Percentiles rank a stretch among this genome's conserved stretches.
Evolutionary conservation across 2,888 invertebrate species (phyloP).

Genomic region (Trachelus stipa): DNA sequence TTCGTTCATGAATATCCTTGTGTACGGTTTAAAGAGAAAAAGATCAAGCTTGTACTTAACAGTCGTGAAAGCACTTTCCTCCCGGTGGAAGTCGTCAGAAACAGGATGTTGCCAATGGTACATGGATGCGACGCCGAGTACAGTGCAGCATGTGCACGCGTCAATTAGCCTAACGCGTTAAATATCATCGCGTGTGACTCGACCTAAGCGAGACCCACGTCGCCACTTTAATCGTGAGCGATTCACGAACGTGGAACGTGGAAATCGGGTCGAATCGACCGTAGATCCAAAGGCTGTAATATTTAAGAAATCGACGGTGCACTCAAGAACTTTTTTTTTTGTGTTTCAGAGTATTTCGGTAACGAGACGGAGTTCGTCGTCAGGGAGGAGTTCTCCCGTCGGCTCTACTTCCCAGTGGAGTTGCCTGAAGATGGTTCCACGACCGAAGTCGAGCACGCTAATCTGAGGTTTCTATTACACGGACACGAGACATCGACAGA

Average conservation of each 20-base stretch:
- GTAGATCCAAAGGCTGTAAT: neutral
- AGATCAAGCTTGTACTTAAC: neutral
- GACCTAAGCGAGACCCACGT: neutral
- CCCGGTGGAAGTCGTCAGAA: neutral
- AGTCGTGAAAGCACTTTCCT: neutral
- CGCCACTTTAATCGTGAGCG: neutral
- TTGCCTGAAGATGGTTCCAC: slow-evolving; percentile 37
- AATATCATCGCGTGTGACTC: neutral
- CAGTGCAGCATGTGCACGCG: slow-evolving; percentile 21
- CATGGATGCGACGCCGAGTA: neutral
- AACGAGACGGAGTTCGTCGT: slow-evolving; percentile 22
- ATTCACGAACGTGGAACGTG: neutral
- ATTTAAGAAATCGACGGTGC: neutral
- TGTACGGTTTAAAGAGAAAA: neutral
- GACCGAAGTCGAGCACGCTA: slow-evolving; percentile 65
- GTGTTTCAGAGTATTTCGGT: slow-evolving; percentile 45
- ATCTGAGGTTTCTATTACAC: slow-evolving; percentile 65
- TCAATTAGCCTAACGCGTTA: slow-evolving; percentile 23
- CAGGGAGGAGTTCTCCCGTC: slow-evolving; percentile 17
- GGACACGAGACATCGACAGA: slow-evolving; percentile 18
- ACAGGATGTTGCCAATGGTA: neutral
- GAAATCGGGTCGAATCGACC: neutral
- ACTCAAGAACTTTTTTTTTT: slow-evolving; percentile 25
- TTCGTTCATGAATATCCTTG: neutral
- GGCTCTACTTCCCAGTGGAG: slow-evolving; percentile 47